phyloP scores from a whole-genome alignment of 1,140 invertebrate genomes.

The Caenorhabditis tropicalis region DNA sequence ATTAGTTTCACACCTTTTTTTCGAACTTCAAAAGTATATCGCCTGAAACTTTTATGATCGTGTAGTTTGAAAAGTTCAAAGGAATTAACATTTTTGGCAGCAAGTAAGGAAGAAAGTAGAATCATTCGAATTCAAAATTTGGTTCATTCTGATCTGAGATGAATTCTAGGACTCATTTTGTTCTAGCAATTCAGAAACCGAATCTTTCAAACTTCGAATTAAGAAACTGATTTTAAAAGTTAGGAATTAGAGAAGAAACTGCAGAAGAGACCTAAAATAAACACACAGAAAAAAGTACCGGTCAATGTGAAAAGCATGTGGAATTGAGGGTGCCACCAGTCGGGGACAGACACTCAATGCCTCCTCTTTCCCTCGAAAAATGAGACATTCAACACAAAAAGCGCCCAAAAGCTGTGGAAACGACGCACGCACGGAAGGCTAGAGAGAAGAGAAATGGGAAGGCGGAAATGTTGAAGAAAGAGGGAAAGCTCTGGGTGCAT shows the following conservation, averaged over 20 bases:
- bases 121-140: no score
- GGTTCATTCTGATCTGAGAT: no score
- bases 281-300: not conserved
- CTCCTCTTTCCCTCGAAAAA: not conserved
- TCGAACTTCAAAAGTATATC: not conserved
- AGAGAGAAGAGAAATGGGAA: not conserved
- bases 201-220: no score
- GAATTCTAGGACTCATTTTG: no score
- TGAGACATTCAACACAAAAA: constrained; percentile 33
- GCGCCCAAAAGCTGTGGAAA: constrained; percentile 10
- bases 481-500: constrained; percentile 14
- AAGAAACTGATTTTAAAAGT: no score
- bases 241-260: no score
- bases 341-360: not conserved
- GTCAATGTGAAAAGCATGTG: constrained; percentile 42
- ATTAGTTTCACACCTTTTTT: not conserved
- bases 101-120: no score
- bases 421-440: not conserved
- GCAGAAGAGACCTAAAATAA: not conserved
- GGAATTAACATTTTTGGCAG: no score
- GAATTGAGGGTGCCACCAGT: not conserved
- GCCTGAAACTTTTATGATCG: not conserved
- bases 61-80: not conserved
- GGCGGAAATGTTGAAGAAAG: not conserved
- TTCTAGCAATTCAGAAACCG: not conserved